Evolutionary conservation across 2,888 invertebrate genomes (phyloP).

Genomic region (Leptothorax acervorum): DNA sequence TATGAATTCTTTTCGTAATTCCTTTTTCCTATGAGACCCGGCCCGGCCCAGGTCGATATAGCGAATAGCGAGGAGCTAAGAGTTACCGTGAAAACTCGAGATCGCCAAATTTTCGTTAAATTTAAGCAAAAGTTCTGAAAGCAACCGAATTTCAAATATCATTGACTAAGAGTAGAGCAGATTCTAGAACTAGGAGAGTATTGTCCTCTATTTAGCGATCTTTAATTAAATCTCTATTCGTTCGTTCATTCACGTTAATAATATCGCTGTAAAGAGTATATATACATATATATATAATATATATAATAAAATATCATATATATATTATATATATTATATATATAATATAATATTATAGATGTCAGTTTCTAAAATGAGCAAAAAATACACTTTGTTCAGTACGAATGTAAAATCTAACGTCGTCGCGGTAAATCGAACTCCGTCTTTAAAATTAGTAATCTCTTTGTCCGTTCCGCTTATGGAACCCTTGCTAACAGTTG

Average conservation of each 20-base stretch:
- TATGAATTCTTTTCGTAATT: conserved; percentile 66
- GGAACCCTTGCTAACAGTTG: conserved; percentile 45
- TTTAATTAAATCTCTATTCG: conserved; percentile 53
- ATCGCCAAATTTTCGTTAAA: conserved; percentile 63
- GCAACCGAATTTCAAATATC: conserved; percentile 68
- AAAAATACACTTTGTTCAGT: conserved; percentile 62
- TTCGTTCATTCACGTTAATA: conserved; percentile 48
- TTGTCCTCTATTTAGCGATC: conserved; percentile 71
- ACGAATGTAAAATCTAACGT: conserved; percentile 56
- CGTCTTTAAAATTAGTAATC: conserved; percentile 49
- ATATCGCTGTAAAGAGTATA: conserved; percentile 49
- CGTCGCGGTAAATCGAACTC: conserved; percentile 44
- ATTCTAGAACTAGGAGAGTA: conserved; percentile 77
- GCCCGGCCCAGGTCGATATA: conserved; percentile 42
- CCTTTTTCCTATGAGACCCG: conserved; percentile 54
- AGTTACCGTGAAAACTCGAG: conserved; percentile 64
- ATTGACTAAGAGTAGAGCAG: conserved; percentile 69
- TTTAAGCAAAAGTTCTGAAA: conserved; percentile 64
- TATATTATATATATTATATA: conserved; percentile 22
- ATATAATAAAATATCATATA: conserved; percentile 12
- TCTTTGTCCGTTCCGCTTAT: conserved; percentile 32
- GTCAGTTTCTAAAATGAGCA: conserved; percentile 61
- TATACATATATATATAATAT: conserved; percentile 15
- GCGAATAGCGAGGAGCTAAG: conserved; percentile 62
- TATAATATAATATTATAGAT: background rate